A percentile compares a stretch with the other conserved stretches of the same genome.
phyloP scores from a whole-genome alignment of 37 sponge, comb jelly and placozoan genomes.

The Theonella swinhoei region DNA sequence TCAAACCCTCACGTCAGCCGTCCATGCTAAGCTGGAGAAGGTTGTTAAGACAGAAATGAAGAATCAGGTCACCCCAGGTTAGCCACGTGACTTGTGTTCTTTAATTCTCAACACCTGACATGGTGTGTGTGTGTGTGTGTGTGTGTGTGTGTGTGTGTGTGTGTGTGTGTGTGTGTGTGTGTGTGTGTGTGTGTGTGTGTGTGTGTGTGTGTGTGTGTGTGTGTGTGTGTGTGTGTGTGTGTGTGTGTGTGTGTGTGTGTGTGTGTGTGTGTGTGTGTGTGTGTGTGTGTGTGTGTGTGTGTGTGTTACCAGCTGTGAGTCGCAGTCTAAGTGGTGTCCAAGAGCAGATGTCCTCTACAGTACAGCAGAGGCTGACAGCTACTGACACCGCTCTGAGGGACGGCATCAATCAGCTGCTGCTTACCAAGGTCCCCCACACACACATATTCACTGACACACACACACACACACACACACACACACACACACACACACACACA shows the following conservation, averaged over 20 bases:
- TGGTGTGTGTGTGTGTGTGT: constrained; percentile 41
- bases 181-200: constrained; percentile 31
- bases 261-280: constrained; percentile 39
- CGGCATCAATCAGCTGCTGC: constrained; percentile 18
- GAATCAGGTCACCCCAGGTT: constrained; percentile 72
- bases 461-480: too few species aligned
- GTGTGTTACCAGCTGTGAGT: constrained; percentile 32
- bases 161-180: constrained; percentile 42
- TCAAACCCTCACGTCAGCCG: constrained; percentile 49
- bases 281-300: constrained; percentile 33
- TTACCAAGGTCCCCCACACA: constrained; percentile 30
- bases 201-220: constrained; percentile 40
- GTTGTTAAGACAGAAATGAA: constrained; percentile 82
- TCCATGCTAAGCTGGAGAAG: constrained; percentile 76
- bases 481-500: too few species aligned
- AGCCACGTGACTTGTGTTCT: constrained; percentile 8
- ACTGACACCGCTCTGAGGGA: constrained; percentile 42
- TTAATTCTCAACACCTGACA: too few species aligned
- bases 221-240: constrained; percentile 34
- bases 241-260: constrained; percentile 35
- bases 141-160: constrained; percentile 31
- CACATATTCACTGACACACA: too few species aligned
- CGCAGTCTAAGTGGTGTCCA: constrained; percentile 23
- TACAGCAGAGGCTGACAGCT: constrained; percentile 27
- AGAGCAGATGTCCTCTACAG: constrained; percentile 4